Percentiles rank a stretch among this genome's conserved stretches.
Conservation (phyloP, 2,113 vertebrate genomes). For the Anseranas semipalmata region DNA sequence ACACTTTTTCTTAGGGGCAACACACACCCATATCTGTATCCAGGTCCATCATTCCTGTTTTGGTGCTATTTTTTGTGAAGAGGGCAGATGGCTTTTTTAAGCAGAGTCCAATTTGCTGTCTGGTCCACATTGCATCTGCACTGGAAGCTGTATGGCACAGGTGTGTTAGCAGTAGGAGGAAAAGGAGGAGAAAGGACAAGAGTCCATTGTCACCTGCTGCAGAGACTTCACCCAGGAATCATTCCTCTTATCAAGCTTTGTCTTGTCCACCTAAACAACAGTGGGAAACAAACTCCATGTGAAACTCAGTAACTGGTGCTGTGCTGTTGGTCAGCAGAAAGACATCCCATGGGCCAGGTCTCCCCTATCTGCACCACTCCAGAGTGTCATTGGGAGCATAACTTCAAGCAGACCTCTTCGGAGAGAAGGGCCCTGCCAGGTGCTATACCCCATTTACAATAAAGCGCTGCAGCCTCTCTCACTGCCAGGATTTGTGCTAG, state of each 20-base stretch:
- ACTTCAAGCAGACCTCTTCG: background rate
- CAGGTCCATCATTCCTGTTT: background rate
- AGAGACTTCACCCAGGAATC: background rate
- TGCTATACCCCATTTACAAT: background rate
- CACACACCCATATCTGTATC: background rate
- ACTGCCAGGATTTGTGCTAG: background rate
- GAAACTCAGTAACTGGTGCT: background rate
- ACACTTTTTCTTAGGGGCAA: background rate
- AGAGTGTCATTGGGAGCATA: background rate
- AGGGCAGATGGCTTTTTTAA: too few relatives aligned
- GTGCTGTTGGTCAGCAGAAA: background rate
- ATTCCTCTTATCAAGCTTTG: background rate
- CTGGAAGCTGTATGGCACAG: background rate
- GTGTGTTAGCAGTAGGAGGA: background rate
- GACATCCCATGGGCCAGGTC: rapidly evolving
- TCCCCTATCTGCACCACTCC: background rate
- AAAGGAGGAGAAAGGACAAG: background rate
- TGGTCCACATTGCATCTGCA: background rate
- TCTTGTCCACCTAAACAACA: background rate
- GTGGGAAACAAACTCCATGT: background rate
- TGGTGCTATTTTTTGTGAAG: too few relatives aligned
- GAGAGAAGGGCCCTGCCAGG: background rate
- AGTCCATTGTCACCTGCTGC: background rate
- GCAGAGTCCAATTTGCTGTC: background rate
- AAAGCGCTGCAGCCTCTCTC: background rate